Evolutionary conservation across 2,888 invertebrate species (phyloP).

Genomic region (Drosophila rellima): DNA sequence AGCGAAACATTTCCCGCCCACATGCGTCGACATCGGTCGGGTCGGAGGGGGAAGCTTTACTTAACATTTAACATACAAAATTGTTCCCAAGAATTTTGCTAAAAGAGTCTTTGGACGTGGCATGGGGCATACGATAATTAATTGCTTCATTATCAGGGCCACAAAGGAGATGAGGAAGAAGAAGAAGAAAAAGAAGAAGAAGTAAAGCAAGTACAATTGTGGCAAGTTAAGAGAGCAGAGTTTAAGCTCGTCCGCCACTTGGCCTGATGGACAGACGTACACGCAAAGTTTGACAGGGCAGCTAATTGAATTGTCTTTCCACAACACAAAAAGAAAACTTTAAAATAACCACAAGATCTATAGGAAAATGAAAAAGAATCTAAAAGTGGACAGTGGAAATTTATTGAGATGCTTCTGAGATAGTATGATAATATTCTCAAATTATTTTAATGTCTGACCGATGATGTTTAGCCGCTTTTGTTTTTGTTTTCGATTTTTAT

Average conservation of each 20-base stretch:
- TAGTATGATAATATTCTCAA: conserved; percentile 53
- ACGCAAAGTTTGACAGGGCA: conserved; percentile 78
- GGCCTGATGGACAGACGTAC: conserved; percentile 43
- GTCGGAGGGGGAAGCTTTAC: conserved; percentile 7
- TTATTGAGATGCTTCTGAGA: conserved; percentile 21
- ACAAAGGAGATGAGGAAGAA: conserved; percentile 13
- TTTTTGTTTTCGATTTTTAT: neutral
- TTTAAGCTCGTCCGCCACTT: conserved; percentile 24
- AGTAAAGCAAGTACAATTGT: conserved; percentile 29
- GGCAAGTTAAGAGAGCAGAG: conserved; percentile 23
- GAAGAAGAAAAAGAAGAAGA: conserved; percentile 23
- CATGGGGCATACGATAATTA: conserved; percentile 63
- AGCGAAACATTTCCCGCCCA: conserved; percentile 64
- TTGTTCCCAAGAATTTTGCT: conserved; percentile 48
- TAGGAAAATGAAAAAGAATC: neutral
- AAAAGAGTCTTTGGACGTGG: conserved; percentile 40
- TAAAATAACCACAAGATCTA: conserved; percentile 18
- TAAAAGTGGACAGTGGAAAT: conserved; percentile 3
- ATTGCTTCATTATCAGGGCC: conserved; percentile 75
- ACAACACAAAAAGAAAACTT: conserved; percentile 1
- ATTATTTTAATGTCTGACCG: conserved; percentile 66
- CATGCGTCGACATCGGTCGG: conserved; percentile 25
- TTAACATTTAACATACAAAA: conserved; percentile 60
- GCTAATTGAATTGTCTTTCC: conserved; percentile 81
- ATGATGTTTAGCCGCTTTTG: conserved; percentile 32